These are phyloP conservation scores for Lepus americanus DNA, from an alignment of 2,113 vertebrate species.

Conservation along the genomic window DNA sequence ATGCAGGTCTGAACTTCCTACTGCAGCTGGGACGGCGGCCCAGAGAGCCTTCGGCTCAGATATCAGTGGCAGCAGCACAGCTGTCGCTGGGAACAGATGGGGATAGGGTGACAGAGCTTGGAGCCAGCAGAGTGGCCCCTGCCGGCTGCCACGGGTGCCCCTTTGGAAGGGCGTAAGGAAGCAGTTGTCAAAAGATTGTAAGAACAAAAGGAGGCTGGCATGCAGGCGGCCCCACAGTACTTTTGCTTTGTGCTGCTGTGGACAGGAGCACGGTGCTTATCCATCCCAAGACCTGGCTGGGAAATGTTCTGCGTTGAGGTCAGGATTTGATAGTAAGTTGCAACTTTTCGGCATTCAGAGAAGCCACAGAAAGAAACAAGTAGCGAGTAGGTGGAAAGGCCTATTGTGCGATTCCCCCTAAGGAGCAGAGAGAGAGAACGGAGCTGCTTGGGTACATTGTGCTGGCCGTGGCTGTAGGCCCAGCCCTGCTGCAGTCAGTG, in stretches of 20 bases:
- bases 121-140: neutral
- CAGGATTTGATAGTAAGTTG: slow-evolving; percentile 28
- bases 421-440: neutral
- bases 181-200: neutral
- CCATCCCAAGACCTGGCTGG: neutral
- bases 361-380: slow-evolving; percentile 48
- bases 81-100: neutral
- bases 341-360: slow-evolving; percentile 12
- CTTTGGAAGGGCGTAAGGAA: neutral
- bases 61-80: neutral
- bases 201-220: neutral
- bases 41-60: neutral
- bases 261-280: neutral
- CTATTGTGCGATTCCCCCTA: neutral
- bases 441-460: neutral
- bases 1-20: neutral
- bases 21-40: neutral
- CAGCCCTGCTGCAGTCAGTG: neutral
- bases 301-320: slow-evolving; percentile 5
- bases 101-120: neutral
- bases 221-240: neutral
- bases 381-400: slow-evolving; percentile 41
- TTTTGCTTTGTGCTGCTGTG: neutral
- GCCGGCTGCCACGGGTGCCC: neutral
- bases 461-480: neutral